Conservation (phyloP, 2,113 vertebrate genomes). For the Diadophis punctatus region DNA sequence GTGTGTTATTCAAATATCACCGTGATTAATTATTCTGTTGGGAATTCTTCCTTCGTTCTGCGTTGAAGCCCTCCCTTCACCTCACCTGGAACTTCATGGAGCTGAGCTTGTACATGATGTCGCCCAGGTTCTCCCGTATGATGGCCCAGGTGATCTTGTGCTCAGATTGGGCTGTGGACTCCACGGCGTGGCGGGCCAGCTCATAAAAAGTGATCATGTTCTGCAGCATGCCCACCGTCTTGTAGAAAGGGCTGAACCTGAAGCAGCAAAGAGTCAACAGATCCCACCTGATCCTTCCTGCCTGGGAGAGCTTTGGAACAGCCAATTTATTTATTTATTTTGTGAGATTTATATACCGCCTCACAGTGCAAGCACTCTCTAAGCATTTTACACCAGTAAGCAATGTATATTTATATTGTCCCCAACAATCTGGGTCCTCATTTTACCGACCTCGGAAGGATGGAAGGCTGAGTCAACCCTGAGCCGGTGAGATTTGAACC, state of each 20-base stretch:
- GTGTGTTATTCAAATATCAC: not conserved
- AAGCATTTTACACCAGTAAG: no score
- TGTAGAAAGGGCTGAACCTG: slow-evolving; percentile 61
- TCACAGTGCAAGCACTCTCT: no score
- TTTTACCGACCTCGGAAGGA: no score
- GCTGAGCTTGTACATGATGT: slow-evolving; percentile 59
- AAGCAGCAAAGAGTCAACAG: not conserved
- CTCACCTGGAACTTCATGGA: slow-evolving; percentile 64
- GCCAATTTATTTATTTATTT: no score
- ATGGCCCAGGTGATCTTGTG: slow-evolving; percentile 51
- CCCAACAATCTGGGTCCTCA: no score
- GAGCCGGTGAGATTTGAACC: no score
- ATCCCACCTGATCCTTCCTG: not conserved
- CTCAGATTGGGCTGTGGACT: slow-evolving; percentile 37
- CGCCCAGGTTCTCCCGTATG: slow-evolving; percentile 51
- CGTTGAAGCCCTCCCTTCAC: not conserved
- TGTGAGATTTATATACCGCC: no score
- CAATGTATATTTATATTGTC: no score
- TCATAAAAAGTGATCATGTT: slow-evolving; percentile 59
- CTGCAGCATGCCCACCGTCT: slow-evolving; percentile 60
- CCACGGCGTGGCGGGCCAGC: slow-evolving; percentile 52
- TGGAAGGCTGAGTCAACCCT: no score
- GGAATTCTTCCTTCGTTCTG: not conserved
- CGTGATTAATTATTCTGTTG: not conserved
- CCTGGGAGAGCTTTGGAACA: no score